These are phyloP conservation scores for Lucilia cuprina DNA, from an alignment of 1,140 invertebrate species.

Conservation along the genomic window DNA sequence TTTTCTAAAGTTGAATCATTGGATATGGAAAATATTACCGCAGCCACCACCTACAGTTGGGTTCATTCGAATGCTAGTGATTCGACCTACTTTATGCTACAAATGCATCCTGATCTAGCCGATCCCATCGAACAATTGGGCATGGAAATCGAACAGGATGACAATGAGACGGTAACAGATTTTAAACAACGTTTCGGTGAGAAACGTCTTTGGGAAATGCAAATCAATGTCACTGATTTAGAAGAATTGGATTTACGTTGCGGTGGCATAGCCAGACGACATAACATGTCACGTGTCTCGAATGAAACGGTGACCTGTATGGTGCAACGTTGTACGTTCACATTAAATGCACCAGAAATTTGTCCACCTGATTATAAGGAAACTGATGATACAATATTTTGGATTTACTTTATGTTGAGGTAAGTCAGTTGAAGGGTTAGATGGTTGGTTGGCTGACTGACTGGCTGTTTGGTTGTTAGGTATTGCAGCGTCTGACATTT, in stretches of 20 bases:
- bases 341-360: conserved; percentile 72
- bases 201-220: conserved; percentile 67
- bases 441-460: too few relatives aligned
- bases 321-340: conserved; percentile 72
- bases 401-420: conserved; percentile 76
- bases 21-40: background rate
- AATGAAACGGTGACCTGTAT: conserved; percentile 71
- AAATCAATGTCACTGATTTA: conserved; percentile 74
- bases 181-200: conserved; percentile 73
- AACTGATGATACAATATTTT: conserved; percentile 77
- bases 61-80: conserved; percentile 62
- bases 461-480: background rate
- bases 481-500: background rate
- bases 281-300: conserved; percentile 69
- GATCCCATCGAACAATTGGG: conserved; percentile 75
- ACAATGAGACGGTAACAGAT: conserved; percentile 71
- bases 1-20: background rate
- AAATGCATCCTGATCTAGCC: conserved; percentile 74
- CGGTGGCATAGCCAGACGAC: conserved; percentile 70
- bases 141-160: conserved; percentile 74
- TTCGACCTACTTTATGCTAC: conserved; percentile 68
- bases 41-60: conserved; percentile 46
- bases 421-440: conserved; percentile 23
- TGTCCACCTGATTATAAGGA: conserved; percentile 78
- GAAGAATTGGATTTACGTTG: conserved; percentile 75